Base-by-base conservation (phyloP, 1,140 invertebrate genomes). In the Bombus pyrosoma region DNA sequence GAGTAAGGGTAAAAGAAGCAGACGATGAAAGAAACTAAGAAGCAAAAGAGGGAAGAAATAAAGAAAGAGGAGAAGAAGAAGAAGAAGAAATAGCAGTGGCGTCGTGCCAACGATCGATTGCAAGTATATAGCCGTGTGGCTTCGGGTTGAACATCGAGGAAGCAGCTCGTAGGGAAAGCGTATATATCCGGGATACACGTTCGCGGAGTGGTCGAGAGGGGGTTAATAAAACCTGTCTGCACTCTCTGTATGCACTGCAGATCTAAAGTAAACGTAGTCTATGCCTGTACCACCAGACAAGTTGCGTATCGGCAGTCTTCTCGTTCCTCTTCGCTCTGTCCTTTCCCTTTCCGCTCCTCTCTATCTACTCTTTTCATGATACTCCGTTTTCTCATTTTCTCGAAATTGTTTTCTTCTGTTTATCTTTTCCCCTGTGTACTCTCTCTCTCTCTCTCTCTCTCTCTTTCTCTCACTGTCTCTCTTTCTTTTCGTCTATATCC, bases 31-130 rank as follows among this genome's bases (percentile, higher is more conserved):
- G 28, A 57, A 80, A n/a, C 59, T 62, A 13, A 62, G 59, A 13
- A 62, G 59, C 66, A 10, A 64, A n/a, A 18, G 34, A 64, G 15
- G 68, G 39, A 37, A 12, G 34, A 2, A 13, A 53, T 18, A 22
- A 53, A 22, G 62, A 64, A 32, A 37, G 28, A 64, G 53, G 28
- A 32, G 62, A 74, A 10, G 71, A 28, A 18, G 34, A 72, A 43
- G 12, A 53, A 18, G 28, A 71, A 39, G 81, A 39, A 84, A 72
- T 41, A 64, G 75, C 73, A 68, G 89, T 90, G 90, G 90, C 90
- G 86, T 88, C 79, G 84, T 75, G 86, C 89, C 90, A 91, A 82
- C 89, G 86, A 91, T 91, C 90, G 90, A 91, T 91, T 53, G 86
- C 83, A 43, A 86, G 88, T 82, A 79, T 79, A 89, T 81, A 89